Evolutionary conservation across 2,797 vertebrate species (phyloP).

Genomic region (Channallabes apus): DNA sequence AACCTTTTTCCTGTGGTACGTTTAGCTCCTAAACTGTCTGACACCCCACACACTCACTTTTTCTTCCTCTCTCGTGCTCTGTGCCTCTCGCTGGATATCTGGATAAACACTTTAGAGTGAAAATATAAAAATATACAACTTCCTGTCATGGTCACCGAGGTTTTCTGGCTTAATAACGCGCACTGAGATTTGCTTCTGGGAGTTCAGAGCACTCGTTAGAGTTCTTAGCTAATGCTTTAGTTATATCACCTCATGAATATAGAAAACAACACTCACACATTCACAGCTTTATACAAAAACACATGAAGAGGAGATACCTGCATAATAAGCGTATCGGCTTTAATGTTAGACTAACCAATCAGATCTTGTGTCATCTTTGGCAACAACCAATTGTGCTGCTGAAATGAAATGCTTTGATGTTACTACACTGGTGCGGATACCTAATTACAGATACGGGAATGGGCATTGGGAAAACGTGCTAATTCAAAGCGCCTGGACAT

Average conservation of each 20-base stretch:
- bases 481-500: conserved; percentile 51
- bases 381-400: conserved; percentile 8
- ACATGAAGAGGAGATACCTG: not conserved
- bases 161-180: conserved; percentile 39
- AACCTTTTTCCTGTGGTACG: conserved; percentile 63
- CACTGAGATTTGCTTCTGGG: conserved; percentile 28
- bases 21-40: conserved; percentile 72
- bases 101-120: conserved; percentile 36
- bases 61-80: conserved; percentile 13
- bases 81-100: conserved; percentile 11
- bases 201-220: not conserved
- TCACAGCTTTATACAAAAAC: not conserved
- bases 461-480: conserved; percentile 55
- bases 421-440: conserved; percentile 47
- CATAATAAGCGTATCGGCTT: not conserved
- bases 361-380: not conserved
- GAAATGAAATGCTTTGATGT: conserved; percentile 18
- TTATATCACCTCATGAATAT: not conserved
- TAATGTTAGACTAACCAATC: conserved; percentile 24
- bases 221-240: not conserved
- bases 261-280: not conserved
- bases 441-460: conserved; percentile 52
- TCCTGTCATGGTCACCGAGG: conserved; percentile 27
- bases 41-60: conserved; percentile 16
- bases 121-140: conserved; percentile 32